phyloP scores from a whole-genome alignment of 2,797 vertebrate genomes.

The Pogoniulus pusillus region DNA sequence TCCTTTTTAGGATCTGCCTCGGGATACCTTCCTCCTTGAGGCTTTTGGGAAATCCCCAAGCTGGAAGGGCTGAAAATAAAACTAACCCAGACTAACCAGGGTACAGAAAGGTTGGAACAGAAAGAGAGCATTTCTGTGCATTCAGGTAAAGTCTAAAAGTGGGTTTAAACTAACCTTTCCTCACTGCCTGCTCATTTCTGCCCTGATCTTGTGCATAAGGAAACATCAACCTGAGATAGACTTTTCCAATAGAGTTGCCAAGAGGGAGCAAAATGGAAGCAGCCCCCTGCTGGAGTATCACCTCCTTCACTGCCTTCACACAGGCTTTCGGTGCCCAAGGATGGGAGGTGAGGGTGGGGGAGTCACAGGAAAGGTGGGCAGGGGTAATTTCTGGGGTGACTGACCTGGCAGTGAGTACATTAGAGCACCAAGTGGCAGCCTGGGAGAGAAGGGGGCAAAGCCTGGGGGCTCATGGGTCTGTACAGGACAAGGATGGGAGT shows the following conservation, averaged over 20 bases:
- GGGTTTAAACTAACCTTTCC: neutral
- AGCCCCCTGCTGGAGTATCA: accelerated
- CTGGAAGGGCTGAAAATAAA: constrained; percentile 19
- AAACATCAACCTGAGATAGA: neutral
- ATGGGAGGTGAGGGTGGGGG: accelerated
- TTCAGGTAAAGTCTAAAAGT: neutral
- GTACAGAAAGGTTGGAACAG: neutral
- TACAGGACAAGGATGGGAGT: neutral
- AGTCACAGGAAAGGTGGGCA: neutral
- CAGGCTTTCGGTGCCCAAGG: accelerated
- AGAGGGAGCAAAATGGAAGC: neutral
- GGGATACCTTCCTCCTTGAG: constrained; percentile 10
- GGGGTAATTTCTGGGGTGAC: neutral
- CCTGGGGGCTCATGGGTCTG: neutral
- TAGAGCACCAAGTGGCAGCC: neutral
- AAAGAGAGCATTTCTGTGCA: neutral
- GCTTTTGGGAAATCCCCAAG: constrained; percentile 47
- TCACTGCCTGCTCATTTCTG: neutral
- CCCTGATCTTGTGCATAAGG: neutral
- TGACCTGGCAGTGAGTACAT: neutral
- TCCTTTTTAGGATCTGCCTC: constrained; percentile 7
- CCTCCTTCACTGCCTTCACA: neutral
- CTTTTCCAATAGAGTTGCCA: neutral
- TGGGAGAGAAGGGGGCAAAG: neutral
- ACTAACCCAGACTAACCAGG: neutral